These are phyloP conservation scores for Drosophila sulfurigaster DNA, from an alignment of 1,140 invertebrate genomes.

Conservation along the genomic window DNA sequence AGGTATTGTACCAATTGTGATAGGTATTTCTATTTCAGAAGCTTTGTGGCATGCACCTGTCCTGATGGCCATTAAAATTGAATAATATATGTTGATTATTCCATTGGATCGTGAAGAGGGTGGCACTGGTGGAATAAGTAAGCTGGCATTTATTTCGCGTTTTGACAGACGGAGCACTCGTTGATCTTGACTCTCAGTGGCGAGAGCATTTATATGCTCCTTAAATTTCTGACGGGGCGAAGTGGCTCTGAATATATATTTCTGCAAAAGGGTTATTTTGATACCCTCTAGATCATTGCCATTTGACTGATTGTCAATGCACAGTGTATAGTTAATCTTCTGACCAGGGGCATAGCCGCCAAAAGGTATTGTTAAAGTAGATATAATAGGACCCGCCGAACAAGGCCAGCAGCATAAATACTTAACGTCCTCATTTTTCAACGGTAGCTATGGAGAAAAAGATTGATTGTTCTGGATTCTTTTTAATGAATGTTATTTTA, in stretches of 20 bases:
- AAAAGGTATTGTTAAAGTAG: conserved; percentile 71
- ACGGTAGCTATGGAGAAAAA: conserved; percentile 49
- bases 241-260: conserved; percentile 55
- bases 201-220: conserved; percentile 44
- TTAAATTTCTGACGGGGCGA: conserved; percentile 50
- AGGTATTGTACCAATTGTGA: conserved; percentile 74
- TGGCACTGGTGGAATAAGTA: conserved; percentile 69
- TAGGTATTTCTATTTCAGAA: conserved; percentile 64
- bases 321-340: conserved; percentile 60
- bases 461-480: too few species aligned
- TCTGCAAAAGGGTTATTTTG: conserved; percentile 46
- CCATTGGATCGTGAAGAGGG: conserved; percentile 83
- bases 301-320: conserved; percentile 69
- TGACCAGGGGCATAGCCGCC: conserved; percentile 79
- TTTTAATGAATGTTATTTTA: too few species aligned
- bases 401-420: conserved; percentile 81
- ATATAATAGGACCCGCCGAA: conserved; percentile 68
- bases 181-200: conserved; percentile 38
- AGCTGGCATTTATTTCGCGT: conserved; percentile 58
- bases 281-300: conserved; percentile 64
- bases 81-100: conserved; percentile 63
- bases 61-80: conserved; percentile 58
- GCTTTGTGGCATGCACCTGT: conserved; percentile 61
- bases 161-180: conserved; percentile 67
- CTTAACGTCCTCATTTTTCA: conserved; percentile 68